Conservation (phyloP, 2,888 invertebrate genomes). For the Orgyia antiqua region DNA sequence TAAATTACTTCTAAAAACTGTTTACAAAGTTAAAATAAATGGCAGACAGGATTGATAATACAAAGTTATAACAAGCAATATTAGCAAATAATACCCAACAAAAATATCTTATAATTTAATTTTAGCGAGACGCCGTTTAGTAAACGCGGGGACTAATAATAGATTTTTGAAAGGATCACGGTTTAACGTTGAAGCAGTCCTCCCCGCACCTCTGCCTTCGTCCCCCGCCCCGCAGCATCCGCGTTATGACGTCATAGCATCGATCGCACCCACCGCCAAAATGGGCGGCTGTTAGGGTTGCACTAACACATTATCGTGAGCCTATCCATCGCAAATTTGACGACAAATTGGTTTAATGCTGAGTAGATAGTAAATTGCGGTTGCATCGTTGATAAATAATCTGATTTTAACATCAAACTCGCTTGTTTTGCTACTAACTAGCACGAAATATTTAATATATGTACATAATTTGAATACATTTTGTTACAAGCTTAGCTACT, state of each 20-base stretch:
- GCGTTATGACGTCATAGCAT: slow-evolving; percentile 65
- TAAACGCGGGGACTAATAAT: slow-evolving; percentile 43
- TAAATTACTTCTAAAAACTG: too few species aligned
- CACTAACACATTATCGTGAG: slow-evolving; percentile 19
- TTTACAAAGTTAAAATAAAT: too few species aligned
- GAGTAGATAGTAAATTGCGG: slow-evolving; percentile 18
- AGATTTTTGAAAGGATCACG: slow-evolving; percentile 46
- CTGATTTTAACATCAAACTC: background rate
- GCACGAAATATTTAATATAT: too few species aligned
- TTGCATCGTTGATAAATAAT: slow-evolving; percentile 1
- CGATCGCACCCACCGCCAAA: slow-evolving; percentile 56
- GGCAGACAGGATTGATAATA: too few species aligned
- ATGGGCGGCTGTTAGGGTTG: slow-evolving; percentile 43
- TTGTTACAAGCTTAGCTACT: too few species aligned
- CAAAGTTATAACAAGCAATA: too few species aligned
- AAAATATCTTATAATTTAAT: slow-evolving; percentile 31
- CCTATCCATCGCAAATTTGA: slow-evolving; percentile 21
- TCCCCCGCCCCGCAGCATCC: slow-evolving; percentile 45
- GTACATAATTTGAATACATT: too few species aligned
- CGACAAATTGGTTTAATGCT: slow-evolving; percentile 22
- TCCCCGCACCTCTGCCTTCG: slow-evolving; percentile 24
- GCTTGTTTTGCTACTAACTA: too few species aligned
- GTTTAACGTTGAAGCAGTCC: slow-evolving; percentile 20
- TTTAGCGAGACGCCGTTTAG: slow-evolving; percentile 24
- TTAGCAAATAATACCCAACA: slow-evolving; percentile 1